These are phyloP conservation scores for Amphiduros pacificus DNA, from an alignment of 2,888 invertebrate genomes.

Conservation along the genomic window DNA sequence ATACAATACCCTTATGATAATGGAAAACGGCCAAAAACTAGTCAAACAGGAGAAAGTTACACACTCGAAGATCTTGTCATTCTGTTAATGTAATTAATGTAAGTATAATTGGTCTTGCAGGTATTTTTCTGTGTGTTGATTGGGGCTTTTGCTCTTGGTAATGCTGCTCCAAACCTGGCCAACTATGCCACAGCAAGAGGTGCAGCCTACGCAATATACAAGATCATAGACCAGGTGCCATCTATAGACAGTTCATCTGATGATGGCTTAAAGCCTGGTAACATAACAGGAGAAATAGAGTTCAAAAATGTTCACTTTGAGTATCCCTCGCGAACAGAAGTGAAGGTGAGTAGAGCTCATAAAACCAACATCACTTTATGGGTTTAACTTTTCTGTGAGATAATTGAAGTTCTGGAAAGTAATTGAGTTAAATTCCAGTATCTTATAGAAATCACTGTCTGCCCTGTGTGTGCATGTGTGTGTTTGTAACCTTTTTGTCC, in stretches of 20 bases:
- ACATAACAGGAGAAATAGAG: slow-evolving; percentile 68
- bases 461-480: too few relatives aligned
- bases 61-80: too few relatives aligned
- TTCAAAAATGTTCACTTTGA: slow-evolving; percentile 72
- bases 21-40: too few relatives aligned
- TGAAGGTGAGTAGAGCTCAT: slow-evolving; percentile 67
- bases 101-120: slow-evolving; percentile 63
- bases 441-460: too few relatives aligned
- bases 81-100: too few relatives aligned
- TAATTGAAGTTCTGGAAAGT: too few relatives aligned
- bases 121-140: slow-evolving; percentile 72
- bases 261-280: slow-evolving; percentile 66
- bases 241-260: slow-evolving; percentile 71
- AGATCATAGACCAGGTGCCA: slow-evolving; percentile 72
- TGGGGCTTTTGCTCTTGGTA: slow-evolving; percentile 57
- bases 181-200: slow-evolving; percentile 49
- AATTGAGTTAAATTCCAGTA: too few relatives aligned
- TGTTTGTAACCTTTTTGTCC: too few relatives aligned
- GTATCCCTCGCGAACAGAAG: slow-evolving; percentile 77
- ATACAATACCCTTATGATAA: too few relatives aligned
- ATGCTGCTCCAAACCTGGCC: slow-evolving; percentile 51
- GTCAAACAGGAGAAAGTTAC: too few relatives aligned
- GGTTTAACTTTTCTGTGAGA: too few relatives aligned
- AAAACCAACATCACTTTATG: too few relatives aligned
- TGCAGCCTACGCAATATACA: slow-evolving; percentile 71